These are phyloP conservation scores for Mnemiopsis leidyi DNA, from an alignment of 37 sponge, comb jelly and placozoan genomes.

Conservation along the genomic window DNA sequence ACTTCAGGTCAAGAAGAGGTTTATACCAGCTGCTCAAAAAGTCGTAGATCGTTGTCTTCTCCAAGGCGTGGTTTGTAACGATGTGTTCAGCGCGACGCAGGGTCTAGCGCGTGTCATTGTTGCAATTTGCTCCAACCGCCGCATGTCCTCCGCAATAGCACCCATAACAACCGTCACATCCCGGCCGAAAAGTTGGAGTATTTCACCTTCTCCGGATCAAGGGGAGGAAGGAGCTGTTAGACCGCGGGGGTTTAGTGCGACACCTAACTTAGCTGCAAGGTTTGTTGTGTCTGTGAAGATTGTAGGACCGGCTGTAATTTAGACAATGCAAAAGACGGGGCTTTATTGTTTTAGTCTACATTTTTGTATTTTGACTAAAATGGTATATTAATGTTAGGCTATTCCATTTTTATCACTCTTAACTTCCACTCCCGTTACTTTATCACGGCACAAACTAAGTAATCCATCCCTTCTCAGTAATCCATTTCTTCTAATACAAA, in stretches of 20 bases:
- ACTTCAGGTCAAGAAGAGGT: conserved; percentile 37
- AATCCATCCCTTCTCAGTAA: no score
- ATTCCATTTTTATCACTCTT: no score
- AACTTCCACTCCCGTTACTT: no score
- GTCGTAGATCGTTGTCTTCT: conserved; percentile 39
- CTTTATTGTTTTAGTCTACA: not conserved
- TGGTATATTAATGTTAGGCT: no score
- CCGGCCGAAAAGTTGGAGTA: conserved; percentile 62
- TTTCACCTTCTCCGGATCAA: conserved; percentile 8
- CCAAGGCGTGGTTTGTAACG: conserved; percentile 56
- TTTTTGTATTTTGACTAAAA: no score
- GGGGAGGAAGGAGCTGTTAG: not conserved
- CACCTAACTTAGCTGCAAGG: conserved; percentile 7
- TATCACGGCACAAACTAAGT: no score
- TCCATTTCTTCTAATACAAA: not conserved
- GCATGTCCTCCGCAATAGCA: not conserved
- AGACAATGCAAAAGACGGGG: not conserved
- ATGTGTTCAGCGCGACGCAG: conserved; percentile 42
- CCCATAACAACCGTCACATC: not conserved
- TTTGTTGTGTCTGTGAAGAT: no score
- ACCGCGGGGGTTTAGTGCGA: conserved; percentile 16
- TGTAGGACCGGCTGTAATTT: not conserved
- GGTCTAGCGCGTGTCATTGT: conserved; percentile 47
- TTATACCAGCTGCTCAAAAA: conserved; percentile 49
- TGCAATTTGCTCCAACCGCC: conserved; percentile 1